Percentiles rank a stretch among this genome's conserved stretches.
Evolutionary conservation across 2,888 invertebrate species (phyloP).

Genomic region (Pristionchus fissidentatus): DNA sequence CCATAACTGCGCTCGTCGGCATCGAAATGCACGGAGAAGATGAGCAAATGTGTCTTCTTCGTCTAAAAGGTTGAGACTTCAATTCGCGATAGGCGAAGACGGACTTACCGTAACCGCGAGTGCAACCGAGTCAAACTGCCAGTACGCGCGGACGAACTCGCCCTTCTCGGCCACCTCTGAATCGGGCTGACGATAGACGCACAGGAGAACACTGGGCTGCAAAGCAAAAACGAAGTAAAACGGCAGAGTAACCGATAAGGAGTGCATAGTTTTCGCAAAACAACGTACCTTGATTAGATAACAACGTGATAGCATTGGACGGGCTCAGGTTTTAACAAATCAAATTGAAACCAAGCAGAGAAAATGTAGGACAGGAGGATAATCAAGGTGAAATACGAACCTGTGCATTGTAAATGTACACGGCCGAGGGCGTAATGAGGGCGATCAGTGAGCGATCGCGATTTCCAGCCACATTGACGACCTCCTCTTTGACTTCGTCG

Average conservation of each 20-base stretch:
- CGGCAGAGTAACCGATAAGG: not conserved
- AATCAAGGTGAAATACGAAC: conserved; percentile 54
- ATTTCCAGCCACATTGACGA: conserved; percentile 64
- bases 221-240: conserved; percentile 45
- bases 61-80: conserved; percentile 63
- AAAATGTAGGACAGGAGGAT: not conserved
- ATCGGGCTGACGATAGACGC: conserved; percentile 60
- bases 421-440: conserved; percentile 58
- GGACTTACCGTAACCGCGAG: conserved; percentile 69
- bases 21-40: conserved; percentile 65
- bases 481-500: conserved; percentile 48
- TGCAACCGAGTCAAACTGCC: conserved; percentile 69
- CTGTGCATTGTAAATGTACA: conserved; percentile 70
- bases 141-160: conserved; percentile 61
- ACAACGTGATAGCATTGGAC: not conserved
- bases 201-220: conserved; percentile 71
- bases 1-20: conserved; percentile 53
- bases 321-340: not conserved
- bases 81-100: not conserved
- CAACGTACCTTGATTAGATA: not conserved
- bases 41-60: conserved; percentile 64
- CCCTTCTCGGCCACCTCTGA: conserved; percentile 67
- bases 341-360: not conserved
- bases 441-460: conserved; percentile 71
- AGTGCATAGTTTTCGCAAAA: not conserved